Evolutionary conservation across 2,797 vertebrate species (phyloP).

Genomic region (Argentina silus): DNA sequence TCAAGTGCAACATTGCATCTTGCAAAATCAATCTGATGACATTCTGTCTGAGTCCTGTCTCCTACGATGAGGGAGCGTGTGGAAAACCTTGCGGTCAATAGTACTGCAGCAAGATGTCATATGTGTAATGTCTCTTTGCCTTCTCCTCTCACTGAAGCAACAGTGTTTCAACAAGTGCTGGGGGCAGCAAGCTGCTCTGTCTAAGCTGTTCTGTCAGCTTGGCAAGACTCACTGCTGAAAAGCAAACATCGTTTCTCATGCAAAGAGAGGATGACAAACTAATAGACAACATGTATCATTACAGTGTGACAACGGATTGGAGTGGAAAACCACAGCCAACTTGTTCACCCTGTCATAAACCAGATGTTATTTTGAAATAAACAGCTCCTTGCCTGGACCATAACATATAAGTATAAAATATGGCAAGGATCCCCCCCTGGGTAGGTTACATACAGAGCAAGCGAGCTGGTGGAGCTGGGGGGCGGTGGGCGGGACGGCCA

Average conservation of each 20-base stretch:
- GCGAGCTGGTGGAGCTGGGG: too few relatives aligned
- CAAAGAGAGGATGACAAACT: too few relatives aligned
- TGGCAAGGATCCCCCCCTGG: too few relatives aligned
- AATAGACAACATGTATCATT: not conserved
- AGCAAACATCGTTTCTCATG: too few relatives aligned
- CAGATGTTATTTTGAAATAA: too few relatives aligned
- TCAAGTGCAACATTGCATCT: too few relatives aligned
- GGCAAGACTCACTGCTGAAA: too few relatives aligned
- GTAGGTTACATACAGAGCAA: too few relatives aligned
- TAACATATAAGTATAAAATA: too few relatives aligned
- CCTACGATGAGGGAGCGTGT: not conserved
- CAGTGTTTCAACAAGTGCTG: conserved; percentile 6
- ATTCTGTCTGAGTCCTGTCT: not conserved
- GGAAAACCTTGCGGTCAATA: not conserved
- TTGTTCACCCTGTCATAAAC: not conserved
- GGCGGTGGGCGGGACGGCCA: too few relatives aligned
- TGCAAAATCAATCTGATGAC: not conserved
- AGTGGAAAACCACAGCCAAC: not conserved
- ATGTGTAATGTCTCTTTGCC: not conserved
- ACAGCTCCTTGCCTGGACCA: too few relatives aligned
- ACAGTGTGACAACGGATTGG: not conserved
- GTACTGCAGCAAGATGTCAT: not conserved
- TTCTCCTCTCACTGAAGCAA: conserved; percentile 2
- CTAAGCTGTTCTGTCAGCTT: not conserved
- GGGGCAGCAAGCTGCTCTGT: not conserved